Base-by-base conservation (phyloP, 2,888 invertebrate species). In the Aphodius sticticus region DNA sequence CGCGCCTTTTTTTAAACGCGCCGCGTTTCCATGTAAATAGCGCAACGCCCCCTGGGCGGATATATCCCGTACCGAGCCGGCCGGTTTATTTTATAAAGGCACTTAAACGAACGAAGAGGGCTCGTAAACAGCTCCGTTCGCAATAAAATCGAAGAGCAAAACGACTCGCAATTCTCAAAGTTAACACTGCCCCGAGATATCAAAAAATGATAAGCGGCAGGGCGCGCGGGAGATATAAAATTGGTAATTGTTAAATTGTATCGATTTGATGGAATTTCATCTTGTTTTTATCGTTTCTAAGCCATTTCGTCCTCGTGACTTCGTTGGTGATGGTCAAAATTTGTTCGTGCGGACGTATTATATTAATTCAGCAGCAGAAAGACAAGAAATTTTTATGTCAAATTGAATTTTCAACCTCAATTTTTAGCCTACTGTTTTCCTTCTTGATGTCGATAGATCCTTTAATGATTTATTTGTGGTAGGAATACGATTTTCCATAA, bases 101-200 rank as follows among this genome's bases (percentile, higher is more conserved):
- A 53, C 53, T 53, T 53, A 53, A 53, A 53, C 53, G 7, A 5
- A 9, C 9, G 53, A 53, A 53, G 53, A 5, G 53, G 4, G 53
- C 53, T 53, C 53, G 53, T 53, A 53, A 53, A 53, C 53, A 53
- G 53, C 53, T 53, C 53, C 53, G 53, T 53, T 53, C 53, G 53
- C 53, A 53, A 53, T 53, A 53, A 53, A 53, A 53, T 53, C 53
- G 53, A 53, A 53, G 53, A 53, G 53, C 53, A 53, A 53, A 53
- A 53, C 53, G 53, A 53, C 53, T 53, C 53, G 53, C 53, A 53
- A 53, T 53, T 53, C 53, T 53, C 12, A 12, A 53, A 53, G 53
- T 53, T 53, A 53, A 53, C 53, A 53, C 53, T 53, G 53, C 53
- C 53, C 53, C 53, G 53, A 53, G 53, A 53, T 53, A 53, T 53